Base-by-base conservation (phyloP, 2,888 invertebrate species). In the Torymus auratus region DNA sequence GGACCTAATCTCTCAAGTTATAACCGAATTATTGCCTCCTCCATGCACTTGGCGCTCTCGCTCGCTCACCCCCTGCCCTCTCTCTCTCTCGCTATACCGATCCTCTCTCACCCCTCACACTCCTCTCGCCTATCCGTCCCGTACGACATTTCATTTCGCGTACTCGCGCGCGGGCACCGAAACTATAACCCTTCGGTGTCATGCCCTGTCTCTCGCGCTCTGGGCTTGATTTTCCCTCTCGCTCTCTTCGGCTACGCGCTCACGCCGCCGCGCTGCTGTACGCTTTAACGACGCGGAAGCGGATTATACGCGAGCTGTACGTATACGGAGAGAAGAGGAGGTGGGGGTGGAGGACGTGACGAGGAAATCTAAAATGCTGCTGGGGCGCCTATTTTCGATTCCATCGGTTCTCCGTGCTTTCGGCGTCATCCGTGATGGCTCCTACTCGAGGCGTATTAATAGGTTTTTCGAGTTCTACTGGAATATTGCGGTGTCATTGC, bases 1-100 rank as follows among this genome's bases (percentile, higher is more conserved):
- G 88, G 90, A 91, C 90, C 91, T 91, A 91, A 91, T 91, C 91
- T 91, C 91, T 91, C 91, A 91, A 91, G 89, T 91, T 91, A 90
- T 91, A 91, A 91, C 90, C 89, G 87, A 89, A 91, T 91, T 91
- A 91, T 91, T 91, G 88, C 91, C 89, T 90, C 88, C 89, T 90
- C 70, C 82, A 67, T 73, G 74, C 74, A 58, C 68, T 75, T 61
- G 72, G 50, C 7, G 41, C 73, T 77, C 68, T 68, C 76, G 69
- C 55, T 60, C 50, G 58, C 69, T 61, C 53, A 13, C 28, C 61
- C 10, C 65, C n/a, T n/a, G 14, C 56, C 20, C 17, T 10, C 68
- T 60, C 53, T 60, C 5, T 55, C 56, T n/a, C 17, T 10, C 68
- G 56, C 53, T 60, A 7, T 55, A 60, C 70, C 41, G 60, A 60